phyloP scores from a whole-genome alignment of 2,113 vertebrate genomes.

The Rhinoptilus africanus region DNA sequence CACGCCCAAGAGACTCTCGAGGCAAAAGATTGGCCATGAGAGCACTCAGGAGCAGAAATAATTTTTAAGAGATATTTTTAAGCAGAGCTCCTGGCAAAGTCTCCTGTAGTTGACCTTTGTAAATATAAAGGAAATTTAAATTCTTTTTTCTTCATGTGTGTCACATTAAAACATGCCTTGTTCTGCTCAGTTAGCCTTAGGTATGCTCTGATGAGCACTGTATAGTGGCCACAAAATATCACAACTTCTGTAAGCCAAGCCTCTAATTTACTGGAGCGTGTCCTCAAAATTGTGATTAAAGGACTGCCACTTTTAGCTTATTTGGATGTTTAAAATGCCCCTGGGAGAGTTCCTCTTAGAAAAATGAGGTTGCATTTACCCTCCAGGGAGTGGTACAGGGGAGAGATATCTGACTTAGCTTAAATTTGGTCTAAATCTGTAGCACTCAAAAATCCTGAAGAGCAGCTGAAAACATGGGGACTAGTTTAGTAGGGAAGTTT shows the following conservation, averaged over 20 bases:
- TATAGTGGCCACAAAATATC: background rate
- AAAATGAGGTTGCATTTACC: background rate
- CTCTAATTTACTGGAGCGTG: background rate
- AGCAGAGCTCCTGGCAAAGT: background rate
- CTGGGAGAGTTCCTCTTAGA: background rate
- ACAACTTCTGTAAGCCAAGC: background rate
- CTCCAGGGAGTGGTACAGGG: background rate
- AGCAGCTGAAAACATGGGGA: background rate
- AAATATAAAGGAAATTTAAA: background rate
- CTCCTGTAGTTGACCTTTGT: background rate
- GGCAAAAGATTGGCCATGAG: background rate
- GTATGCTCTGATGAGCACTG: background rate
- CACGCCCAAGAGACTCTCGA: background rate
- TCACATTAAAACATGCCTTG: background rate
- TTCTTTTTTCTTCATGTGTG: background rate
- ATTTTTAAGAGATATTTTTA: background rate
- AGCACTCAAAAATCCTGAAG: background rate
- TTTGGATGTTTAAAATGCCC: background rate
- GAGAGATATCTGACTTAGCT: background rate
- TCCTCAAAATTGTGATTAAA: slow-evolving; percentile 8
- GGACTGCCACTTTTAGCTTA: background rate
- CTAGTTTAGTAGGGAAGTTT: background rate
- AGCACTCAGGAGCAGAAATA: background rate
- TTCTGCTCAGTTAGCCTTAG: background rate
- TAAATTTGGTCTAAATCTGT: background rate